phyloP scores from a whole-genome alignment of 2,888 invertebrate genomes.

The Mesochorus sp. region DNA sequence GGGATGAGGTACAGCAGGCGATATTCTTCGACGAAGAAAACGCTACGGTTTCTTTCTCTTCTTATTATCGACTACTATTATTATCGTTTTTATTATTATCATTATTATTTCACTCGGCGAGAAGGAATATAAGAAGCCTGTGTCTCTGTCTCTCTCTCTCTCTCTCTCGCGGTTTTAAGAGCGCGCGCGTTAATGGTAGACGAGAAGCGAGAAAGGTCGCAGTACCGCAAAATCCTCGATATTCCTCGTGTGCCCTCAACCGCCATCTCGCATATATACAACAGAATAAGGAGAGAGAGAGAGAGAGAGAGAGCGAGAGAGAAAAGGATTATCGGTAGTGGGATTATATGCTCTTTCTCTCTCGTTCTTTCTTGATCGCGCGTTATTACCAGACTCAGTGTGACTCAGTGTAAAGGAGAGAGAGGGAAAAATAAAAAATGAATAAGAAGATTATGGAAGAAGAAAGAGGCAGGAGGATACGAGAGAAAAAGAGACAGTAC shows the following conservation, averaged over 20 bases:
- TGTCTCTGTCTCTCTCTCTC: neutral
- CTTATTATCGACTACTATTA: neutral
- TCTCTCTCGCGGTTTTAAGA: neutral
- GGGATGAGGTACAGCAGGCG: neutral
- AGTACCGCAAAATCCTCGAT: slow-evolving; percentile 61
- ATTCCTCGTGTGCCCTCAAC: slow-evolving; percentile 44
- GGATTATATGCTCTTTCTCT: slow-evolving; percentile 16
- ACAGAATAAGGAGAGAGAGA: neutral
- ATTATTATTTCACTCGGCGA: neutral
- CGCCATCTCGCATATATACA: slow-evolving; percentile 23
- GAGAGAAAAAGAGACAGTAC: slow-evolving; percentile 18
- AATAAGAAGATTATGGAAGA: slow-evolving; percentile 40
- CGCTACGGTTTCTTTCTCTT: slow-evolving; percentile 12
- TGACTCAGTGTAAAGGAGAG: slow-evolving; percentile 50
- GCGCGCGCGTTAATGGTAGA: slow-evolving; percentile 37
- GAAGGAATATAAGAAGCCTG: slow-evolving; percentile 39
- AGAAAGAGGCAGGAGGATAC: slow-evolving; percentile 28
- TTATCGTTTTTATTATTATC: slow-evolving; percentile 18
- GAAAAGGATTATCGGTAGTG: neutral
- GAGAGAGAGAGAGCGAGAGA: slow-evolving; percentile 17
- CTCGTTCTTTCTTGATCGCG: slow-evolving; percentile 6
- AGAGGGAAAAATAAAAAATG: slow-evolving; percentile 24
- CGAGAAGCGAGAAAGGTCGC: slow-evolving; percentile 61
- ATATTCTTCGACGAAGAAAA: slow-evolving; percentile 52
- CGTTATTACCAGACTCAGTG: slow-evolving; percentile 38